Conservation (phyloP, 2,113 vertebrate genomes). For the Pica pica region DNA sequence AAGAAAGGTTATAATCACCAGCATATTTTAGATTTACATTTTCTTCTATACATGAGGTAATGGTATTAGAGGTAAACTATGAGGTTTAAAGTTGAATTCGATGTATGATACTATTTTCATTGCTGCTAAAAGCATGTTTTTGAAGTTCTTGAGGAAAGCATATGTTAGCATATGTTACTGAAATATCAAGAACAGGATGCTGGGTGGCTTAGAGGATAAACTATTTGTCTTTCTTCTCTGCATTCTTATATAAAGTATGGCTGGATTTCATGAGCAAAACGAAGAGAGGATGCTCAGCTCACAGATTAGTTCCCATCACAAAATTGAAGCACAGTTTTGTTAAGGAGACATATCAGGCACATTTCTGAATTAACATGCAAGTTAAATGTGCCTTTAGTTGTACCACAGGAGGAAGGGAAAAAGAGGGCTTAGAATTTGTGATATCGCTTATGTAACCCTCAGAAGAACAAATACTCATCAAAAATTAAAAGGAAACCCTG, state of each 20-base stretch:
- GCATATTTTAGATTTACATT: conserved; percentile 86
- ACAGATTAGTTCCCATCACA: background rate
- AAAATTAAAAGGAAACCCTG: conserved; percentile 50
- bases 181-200: conserved; percentile 73
- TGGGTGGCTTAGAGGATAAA: conserved; percentile 66
- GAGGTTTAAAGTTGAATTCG: conserved; percentile 71
- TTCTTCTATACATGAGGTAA: conserved; percentile 82
- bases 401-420: background rate
- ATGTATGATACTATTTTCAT: conserved; percentile 74
- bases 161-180: conserved; percentile 78
- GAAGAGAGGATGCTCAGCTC: conserved; percentile 5
- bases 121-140: conserved; percentile 73
- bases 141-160: conserved; percentile 76
- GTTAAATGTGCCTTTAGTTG: background rate
- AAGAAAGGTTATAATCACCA: conserved; percentile 96
- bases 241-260: conserved; percentile 51
- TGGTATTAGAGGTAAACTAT: conserved; percentile 77
- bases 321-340: background rate
- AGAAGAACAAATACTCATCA: conserved; percentile 56
- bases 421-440: background rate
- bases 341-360: background rate
- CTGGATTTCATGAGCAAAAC: conserved; percentile 17
- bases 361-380: background rate
- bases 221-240: conserved; percentile 69
- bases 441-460: background rate